These are phyloP conservation scores for Andinoacara biseriatus DNA, from an alignment of 2,113 vertebrate genomes.

Conservation along the genomic window DNA sequence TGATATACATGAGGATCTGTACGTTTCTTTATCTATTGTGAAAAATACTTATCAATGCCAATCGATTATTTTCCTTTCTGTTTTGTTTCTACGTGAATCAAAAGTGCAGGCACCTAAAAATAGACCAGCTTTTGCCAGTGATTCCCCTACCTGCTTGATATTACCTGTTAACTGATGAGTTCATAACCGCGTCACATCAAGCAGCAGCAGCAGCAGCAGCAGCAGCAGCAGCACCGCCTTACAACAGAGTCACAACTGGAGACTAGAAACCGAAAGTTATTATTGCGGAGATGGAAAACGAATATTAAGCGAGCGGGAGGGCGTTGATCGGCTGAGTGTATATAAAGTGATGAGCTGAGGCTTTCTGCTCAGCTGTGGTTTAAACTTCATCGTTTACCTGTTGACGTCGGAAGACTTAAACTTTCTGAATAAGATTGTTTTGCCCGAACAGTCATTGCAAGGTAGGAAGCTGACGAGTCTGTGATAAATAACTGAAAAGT, in stretches of 20 bases:
- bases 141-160: background rate
- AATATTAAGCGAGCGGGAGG: background rate
- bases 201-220: no score
- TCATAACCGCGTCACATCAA: background rate
- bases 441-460: rapidly evolving
- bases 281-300: background rate
- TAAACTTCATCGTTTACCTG: background rate
- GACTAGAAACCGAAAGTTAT: slow-evolving; percentile 14
- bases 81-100: background rate
- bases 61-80: background rate
- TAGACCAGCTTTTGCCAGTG: no score
- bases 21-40: background rate
- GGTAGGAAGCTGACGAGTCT: background rate
- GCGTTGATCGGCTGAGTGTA: background rate
- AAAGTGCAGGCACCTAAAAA: background rate
- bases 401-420: background rate
- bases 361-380: background rate
- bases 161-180: background rate
- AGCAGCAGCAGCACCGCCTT: no score
- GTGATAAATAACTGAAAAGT: background rate
- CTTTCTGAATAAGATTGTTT: background rate
- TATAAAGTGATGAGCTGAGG: background rate
- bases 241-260: background rate
- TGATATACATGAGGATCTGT: background rate
- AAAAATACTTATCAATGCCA: background rate